Evolutionary conservation across 2,113 vertebrate species (phyloP), one percentile per base, ranked within the genome.

Genomic region (Sakesphorus luctuosus): DNA sequence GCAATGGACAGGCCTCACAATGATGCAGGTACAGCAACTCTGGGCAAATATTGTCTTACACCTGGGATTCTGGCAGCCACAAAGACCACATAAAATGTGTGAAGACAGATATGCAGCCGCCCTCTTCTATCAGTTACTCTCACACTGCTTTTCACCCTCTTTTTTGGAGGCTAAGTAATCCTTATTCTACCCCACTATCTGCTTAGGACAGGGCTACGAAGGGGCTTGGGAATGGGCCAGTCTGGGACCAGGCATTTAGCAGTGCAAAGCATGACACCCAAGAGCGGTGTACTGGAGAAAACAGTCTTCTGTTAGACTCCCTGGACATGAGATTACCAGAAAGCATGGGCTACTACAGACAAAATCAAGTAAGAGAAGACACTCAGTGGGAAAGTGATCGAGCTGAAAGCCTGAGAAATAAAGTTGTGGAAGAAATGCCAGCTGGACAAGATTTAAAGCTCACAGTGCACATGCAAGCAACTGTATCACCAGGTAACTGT

Each of bases 401-500:
- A 67, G 29, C 23, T 61, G 78, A 72, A 93, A 83, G 33, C 20
- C 46, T 33, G 10, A 49, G n/a, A 55, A 33, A 65, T 75, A 85
- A 67, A 92, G 72, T 26, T 31, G 26, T 47, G 35, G 14, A 61
- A 88, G 46, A 92, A 87, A 75, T 4, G 6, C 49, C 58, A 85
- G 26, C 55, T 21, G 72, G 46, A 63, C 24, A 55, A 74, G 69
- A 72, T 65, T 68, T 83, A 72, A 49, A 86, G 31, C 43, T 47
- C 80, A 44, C 9, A 36, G 11, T 9, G 28, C 65, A 75, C 1
- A 1, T 46, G 61, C 61, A 91, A 78, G n/a, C 55, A 56, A 50
- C 87, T 73, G 66, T 19, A 62, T 94, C 76, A 90, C 62, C 72
- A 86, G 36, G 83, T 95, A 96, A 95, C 86, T 80, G 89, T 80